Conservation (phyloP, 2,888 invertebrate genomes). For the Leucophora obtusa region DNA sequence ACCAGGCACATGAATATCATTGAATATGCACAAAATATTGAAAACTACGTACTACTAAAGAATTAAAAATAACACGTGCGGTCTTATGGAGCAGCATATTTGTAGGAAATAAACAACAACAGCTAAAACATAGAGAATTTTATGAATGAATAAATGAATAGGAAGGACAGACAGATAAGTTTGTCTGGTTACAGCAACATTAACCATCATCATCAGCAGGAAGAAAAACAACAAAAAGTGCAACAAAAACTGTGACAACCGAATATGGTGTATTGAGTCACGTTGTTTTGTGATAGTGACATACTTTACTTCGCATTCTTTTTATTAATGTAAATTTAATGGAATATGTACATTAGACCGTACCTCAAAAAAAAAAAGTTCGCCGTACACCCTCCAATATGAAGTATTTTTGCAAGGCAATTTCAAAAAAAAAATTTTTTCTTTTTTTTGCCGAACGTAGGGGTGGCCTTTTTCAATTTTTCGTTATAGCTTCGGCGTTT, state of each 20-base stretch:
- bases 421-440: no score
- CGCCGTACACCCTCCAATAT: no score
- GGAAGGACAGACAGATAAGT: slow-evolving; percentile 7
- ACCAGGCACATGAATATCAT: slow-evolving; percentile 37
- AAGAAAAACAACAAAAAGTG: background rate
- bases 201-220: slow-evolving; percentile 1
- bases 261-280: background rate
- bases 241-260: slow-evolving; percentile 6
- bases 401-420: no score
- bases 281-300: slow-evolving; percentile 24
- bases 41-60: slow-evolving; percentile 35
- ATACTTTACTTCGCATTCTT: slow-evolving; percentile 9
- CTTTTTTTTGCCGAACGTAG: no score
- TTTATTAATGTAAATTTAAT: slow-evolving; percentile 39
- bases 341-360: slow-evolving; percentile 3
- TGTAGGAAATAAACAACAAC: background rate
- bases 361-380: no score
- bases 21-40: slow-evolving; percentile 57
- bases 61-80: slow-evolving; percentile 35
- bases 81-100: background rate
- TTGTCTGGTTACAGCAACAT: slow-evolving; percentile 7
- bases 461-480: no score
- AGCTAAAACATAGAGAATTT: slow-evolving; percentile 2
- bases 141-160: slow-evolving; percentile 42
- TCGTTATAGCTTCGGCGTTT: no score